Conservation (phyloP, 1,140 invertebrate species). For the Elysia chlorotica region DNA sequence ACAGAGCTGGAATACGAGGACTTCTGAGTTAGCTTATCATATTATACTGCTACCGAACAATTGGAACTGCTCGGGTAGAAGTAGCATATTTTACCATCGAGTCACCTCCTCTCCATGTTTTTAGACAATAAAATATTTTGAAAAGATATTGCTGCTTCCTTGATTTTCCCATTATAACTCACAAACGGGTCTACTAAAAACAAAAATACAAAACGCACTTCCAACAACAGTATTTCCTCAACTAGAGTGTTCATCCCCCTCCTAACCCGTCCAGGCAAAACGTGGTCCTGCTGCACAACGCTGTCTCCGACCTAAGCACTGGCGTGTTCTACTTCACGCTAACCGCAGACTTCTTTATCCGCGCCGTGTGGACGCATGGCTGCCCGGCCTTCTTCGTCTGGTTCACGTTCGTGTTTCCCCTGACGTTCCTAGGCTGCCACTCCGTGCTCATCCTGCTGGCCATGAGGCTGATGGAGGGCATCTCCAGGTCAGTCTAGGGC, state of each 20-base stretch:
- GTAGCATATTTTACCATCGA: too few species aligned
- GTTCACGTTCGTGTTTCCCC: conserved; percentile 30
- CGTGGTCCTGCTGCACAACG: conserved; percentile 28
- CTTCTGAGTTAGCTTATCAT: too few species aligned
- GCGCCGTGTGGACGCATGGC: conserved; percentile 28
- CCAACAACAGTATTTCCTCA: too few species aligned
- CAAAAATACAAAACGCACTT: too few species aligned
- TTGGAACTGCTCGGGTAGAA: too few species aligned
- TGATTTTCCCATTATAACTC: too few species aligned
- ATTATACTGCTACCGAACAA: too few species aligned
- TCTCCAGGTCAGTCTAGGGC: conserved; percentile 3
- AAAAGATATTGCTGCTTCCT: too few species aligned
- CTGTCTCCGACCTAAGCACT: conserved; percentile 29
- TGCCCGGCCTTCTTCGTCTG: conserved; percentile 34
- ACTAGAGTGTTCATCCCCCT: background rate
- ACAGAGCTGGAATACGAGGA: too few species aligned
- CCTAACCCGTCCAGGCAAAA: conserved; percentile 20
- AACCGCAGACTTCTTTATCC: conserved; percentile 31
- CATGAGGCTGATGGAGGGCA: background rate
- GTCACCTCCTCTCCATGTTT: too few species aligned
- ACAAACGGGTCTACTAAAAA: too few species aligned
- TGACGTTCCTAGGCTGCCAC: conserved; percentile 17
- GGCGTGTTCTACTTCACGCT: conserved; percentile 34
- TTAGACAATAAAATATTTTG: too few species aligned
- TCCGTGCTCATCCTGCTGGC: conserved; percentile 7